Base-by-base conservation (phyloP, 2,888 invertebrate genomes). In the Xestia ashworthii region DNA sequence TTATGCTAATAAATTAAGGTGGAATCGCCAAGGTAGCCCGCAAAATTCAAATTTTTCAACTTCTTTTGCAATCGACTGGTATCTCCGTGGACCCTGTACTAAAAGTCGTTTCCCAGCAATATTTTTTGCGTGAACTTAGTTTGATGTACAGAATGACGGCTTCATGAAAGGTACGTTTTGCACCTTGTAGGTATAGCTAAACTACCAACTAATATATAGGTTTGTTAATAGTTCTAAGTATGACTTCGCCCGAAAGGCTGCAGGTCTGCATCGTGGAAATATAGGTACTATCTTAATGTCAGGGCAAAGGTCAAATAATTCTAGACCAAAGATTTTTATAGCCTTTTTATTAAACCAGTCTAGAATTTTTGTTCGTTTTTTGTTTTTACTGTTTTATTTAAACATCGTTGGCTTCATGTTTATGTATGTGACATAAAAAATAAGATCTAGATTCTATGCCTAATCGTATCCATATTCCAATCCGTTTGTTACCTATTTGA, bases 251-350 rank as follows among this genome's bases (percentile, higher is more conserved):
- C 44, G 32, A n/a, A n/a, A 60, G 12, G 38, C 38, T 41, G 25
- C 25, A 44, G 44, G 3, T 44, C 19, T 16, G 16, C 11, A 12
- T 69, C 25, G 14, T 41, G 6, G 22, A 46, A 62, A 38, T 41
- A 50, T 71, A n/a, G n/a, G n/a, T n/a, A 69, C 16, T 50, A 55
- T 25, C 46, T 48, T 65, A 62, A 81, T 67, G 76, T 53, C 68
- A 62, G 25, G 11, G 2, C 12, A 55, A 69, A 80, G 80, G 70
- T 74, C 38, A 81, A 55, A n/a, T 53, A 62, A 71, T 80, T 81
- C 46, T 62, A 38, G 19, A 74, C 16, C 12, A 48, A 25, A 16
- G 5, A 48, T 66, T 66, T 60, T 80, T 48, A 74, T 70, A 16
- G 60, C 12, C 1, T 14, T 67, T 70, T 53, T 60, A 38, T 16